Conservation (phyloP, 1,140 invertebrate genomes). For the Colletes gigas region DNA sequence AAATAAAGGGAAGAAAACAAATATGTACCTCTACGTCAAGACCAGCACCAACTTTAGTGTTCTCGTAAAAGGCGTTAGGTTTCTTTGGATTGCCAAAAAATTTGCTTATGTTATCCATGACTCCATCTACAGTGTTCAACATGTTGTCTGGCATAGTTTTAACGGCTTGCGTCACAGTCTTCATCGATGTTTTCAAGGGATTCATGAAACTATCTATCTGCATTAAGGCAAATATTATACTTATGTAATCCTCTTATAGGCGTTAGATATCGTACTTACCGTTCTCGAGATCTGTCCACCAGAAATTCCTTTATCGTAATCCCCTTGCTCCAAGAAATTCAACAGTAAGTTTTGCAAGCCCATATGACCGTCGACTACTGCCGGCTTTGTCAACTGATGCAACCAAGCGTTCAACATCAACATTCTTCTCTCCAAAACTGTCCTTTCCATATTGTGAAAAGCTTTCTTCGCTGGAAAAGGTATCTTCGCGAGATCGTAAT, state of each 20-base stretch:
- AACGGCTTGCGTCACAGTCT: conserved; percentile 86
- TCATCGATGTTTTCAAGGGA: conserved; percentile 90
- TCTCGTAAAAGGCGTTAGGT: conserved; percentile 76
- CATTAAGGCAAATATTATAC: conserved; percentile 64
- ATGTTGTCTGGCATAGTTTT: conserved; percentile 93
- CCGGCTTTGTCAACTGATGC: conserved; percentile 85
- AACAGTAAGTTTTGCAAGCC: conserved; percentile 87
- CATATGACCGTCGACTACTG: conserved; percentile 84
- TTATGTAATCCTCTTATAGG: not conserved
- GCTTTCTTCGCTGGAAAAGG: conserved; percentile 96
- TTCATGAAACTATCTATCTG: conserved; percentile 90
- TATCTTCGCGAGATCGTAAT: conserved; percentile 89
- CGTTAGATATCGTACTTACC: conserved; percentile 71
- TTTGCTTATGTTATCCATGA: conserved; percentile 89
- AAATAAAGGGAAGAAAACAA: not conserved
- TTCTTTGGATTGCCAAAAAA: conserved; percentile 81
- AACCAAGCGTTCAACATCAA: conserved; percentile 93
- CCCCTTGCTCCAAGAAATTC: conserved; percentile 89
- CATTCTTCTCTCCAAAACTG: conserved; percentile 93
- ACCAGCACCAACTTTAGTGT: conserved; percentile 84
- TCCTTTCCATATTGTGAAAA: conserved; percentile 94
- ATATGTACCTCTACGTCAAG: conserved; percentile 83
- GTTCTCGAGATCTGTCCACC: conserved; percentile 83
- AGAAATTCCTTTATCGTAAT: conserved; percentile 87
- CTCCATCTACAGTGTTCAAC: conserved; percentile 89